Percentiles rank a stretch among this genome's conserved stretches.
Evolutionary conservation across 1,140 invertebrate genomes (phyloP).

Genomic region (Drosophila bocki): DNA sequence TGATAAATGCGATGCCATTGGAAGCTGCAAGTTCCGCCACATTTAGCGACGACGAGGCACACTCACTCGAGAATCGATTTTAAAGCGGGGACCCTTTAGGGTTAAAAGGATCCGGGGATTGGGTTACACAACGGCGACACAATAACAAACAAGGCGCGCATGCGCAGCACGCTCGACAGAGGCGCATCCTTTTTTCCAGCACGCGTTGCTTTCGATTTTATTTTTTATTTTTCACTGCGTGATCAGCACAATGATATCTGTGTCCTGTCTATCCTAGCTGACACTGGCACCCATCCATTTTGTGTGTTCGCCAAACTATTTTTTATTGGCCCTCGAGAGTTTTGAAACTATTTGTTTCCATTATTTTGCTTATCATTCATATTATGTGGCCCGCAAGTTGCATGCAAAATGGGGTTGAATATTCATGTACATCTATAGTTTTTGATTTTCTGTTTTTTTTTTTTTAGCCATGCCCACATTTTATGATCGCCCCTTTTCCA

Average conservation of each 20-base stretch:
- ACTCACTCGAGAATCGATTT: slow-evolving; percentile 52
- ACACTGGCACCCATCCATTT: slow-evolving; percentile 25
- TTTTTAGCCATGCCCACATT: slow-evolving; percentile 48
- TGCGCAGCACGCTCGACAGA: slow-evolving; percentile 66
- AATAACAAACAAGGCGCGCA: slow-evolving; percentile 53
- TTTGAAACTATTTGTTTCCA: slow-evolving; percentile 29
- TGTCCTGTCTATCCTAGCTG: neutral
- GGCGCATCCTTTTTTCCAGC: slow-evolving; percentile 59
- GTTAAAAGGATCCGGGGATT: slow-evolving; percentile 61
- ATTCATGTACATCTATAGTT: slow-evolving; percentile 17
- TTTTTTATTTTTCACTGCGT: slow-evolving; percentile 41
- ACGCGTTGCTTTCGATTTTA: slow-evolving; percentile 59
- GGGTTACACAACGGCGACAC: slow-evolving; percentile 72
- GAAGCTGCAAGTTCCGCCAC: slow-evolving; percentile 72
- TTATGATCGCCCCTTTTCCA: slow-evolving; percentile 49
- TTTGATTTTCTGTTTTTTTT: slow-evolving; percentile 34
- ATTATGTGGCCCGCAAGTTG: slow-evolving; percentile 20
- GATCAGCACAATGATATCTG: slow-evolving; percentile 65
- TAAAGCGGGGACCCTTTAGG: slow-evolving; percentile 42
- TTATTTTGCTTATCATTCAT: slow-evolving; percentile 64
- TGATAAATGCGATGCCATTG: slow-evolving; percentile 73
- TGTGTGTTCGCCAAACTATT: slow-evolving; percentile 35
- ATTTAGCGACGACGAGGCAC: slow-evolving; percentile 61
- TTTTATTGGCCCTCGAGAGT: slow-evolving; percentile 59
- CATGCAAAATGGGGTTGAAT: slow-evolving; percentile 81